Evolutionary conservation across 2,113 vertebrate species (phyloP).

Genomic region (Variabilichromis moorii): DNA sequence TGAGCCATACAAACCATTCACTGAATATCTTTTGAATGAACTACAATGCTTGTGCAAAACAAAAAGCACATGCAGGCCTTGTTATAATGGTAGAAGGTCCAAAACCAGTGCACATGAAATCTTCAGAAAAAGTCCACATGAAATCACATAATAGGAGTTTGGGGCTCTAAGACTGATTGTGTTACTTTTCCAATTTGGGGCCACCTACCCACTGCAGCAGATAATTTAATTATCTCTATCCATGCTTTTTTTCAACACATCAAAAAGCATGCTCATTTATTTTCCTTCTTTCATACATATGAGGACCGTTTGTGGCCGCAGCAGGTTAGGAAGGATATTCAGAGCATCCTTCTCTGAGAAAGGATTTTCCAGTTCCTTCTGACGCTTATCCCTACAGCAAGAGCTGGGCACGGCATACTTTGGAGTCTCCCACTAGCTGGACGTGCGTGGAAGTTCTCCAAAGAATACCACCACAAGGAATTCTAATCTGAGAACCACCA

Average conservation of each 20-base stretch:
- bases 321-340: background rate
- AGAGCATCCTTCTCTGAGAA: background rate
- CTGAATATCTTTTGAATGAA: background rate
- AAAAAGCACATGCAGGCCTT: background rate
- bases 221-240: background rate
- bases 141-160: background rate
- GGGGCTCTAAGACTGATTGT: background rate
- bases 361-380: background rate
- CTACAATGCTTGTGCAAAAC: background rate
- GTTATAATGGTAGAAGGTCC: background rate
- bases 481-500: background rate
- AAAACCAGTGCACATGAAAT: background rate
- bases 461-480: background rate
- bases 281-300: background rate
- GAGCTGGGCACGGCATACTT: background rate
- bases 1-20: background rate
- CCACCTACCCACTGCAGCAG: background rate
- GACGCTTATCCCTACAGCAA: background rate
- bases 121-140: background rate
- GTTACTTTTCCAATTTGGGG: background rate
- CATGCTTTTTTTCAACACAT: background rate
- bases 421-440: background rate
- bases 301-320: background rate
- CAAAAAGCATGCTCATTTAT: background rate
- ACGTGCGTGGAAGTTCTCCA: background rate